Percentiles rank a stretch among this genome's conserved stretches.
phyloP scores from a whole-genome alignment of 2,888 invertebrate species.

The Thymelicus acteon region DNA sequence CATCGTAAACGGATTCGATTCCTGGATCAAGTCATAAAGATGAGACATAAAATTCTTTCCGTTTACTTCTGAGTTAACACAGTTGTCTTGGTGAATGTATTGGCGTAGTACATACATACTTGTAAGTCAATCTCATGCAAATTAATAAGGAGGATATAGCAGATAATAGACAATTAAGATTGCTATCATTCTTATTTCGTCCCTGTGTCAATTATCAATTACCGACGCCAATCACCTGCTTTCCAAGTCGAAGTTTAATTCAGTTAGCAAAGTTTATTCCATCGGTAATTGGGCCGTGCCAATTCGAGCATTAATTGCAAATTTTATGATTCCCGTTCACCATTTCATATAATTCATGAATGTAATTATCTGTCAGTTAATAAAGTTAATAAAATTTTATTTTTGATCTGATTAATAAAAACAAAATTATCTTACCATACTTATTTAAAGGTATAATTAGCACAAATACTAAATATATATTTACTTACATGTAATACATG shows the following conservation, averaged over 20 bases:
- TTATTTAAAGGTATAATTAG: too few species aligned
- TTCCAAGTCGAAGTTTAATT: slow-evolving; percentile 42
- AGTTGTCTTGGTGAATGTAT: slow-evolving; percentile 13
- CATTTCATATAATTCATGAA: slow-evolving; percentile 19
- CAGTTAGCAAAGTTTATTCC: slow-evolving; percentile 32
- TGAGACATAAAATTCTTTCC: slow-evolving; percentile 56
- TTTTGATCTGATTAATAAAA: too few species aligned
- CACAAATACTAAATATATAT: too few species aligned
- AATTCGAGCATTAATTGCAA: slow-evolving; percentile 29
- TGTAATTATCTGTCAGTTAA: not conserved
- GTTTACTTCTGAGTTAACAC: slow-evolving; percentile 27
- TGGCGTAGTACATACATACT: not conserved
- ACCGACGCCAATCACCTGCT: slow-evolving; percentile 42
- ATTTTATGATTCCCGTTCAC: slow-evolving; percentile 27
- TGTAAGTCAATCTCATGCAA: too few species aligned
- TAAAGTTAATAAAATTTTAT: not conserved
- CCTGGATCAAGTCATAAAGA: slow-evolving; percentile 66
- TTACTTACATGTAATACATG: too few species aligned
- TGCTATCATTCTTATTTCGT: slow-evolving; percentile 9
- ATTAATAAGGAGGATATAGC: too few species aligned
- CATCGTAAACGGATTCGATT: slow-evolving; percentile 71
- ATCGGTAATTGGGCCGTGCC: slow-evolving; percentile 26
- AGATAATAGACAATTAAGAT: too few species aligned
- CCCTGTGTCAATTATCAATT: slow-evolving; percentile 43
- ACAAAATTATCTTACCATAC: too few species aligned